Base-by-base conservation (phyloP, 2,113 vertebrate genomes). In the Centropus unirufus region DNA sequence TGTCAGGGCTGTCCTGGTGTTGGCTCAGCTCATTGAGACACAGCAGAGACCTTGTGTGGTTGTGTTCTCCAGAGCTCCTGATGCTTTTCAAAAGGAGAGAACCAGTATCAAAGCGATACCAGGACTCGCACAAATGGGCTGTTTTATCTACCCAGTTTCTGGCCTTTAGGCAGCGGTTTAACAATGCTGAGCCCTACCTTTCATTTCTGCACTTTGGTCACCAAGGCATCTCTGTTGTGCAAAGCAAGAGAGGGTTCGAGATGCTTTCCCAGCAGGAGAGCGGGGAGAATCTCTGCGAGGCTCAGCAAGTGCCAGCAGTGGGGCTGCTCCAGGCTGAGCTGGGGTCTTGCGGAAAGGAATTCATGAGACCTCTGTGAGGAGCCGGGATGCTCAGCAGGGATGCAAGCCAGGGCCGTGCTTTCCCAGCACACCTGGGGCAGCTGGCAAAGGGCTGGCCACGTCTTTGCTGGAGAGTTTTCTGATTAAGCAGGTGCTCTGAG, bases 1-100 rank as follows among this genome's bases (percentile, higher is more conserved):
- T 89, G 55, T 20, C 32, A 64, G 14, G 23, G 7, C 46, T 82
- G 21, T 54, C n/a, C 36, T 77, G 11, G 14, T 3, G 1, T n/a
- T 90, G 64, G 22, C 58, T 90, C 26, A 66, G 46, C 63, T 86
- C 46, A 17, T 7, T 42, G 78, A 74, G n/a, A 85, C 72, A 55
- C 36, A 44, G 83, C 40, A 57, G 64, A 85, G 54, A 12, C 70
- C 36, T 63, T 27, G 44, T 46, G 52, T 59, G 57, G 24, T 73
- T 85, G 40, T 18, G 1, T 69, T 90, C 59, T 80, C 36, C n/a
- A 44, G 46, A 83, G 36, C 19, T 89, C 14, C 40, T 51, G 42
- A 6, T 49, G 61, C 29, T 76, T 95, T 90, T 88, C 30, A 58
- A 34, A 88, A 64, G 67, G 18, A 55, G 54, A 79, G 83, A 46